These are phyloP conservation scores for Ondatra zibethicus DNA, from an alignment of 2,113 vertebrate genomes.

Conservation along the genomic window DNA sequence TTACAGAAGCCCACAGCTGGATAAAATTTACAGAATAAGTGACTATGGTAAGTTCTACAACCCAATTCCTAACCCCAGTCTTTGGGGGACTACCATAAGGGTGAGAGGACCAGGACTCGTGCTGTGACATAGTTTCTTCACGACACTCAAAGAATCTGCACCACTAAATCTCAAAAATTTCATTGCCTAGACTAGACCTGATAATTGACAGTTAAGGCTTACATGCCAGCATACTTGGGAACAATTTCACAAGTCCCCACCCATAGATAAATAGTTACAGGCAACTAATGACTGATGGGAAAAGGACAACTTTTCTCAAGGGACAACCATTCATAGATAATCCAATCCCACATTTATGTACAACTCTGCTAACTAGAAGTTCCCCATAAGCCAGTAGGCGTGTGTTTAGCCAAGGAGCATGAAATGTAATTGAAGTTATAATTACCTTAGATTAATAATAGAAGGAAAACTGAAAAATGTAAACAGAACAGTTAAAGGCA, in stretches of 20 bases:
- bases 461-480: conserved; percentile 70
- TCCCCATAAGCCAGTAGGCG: conserved; percentile 76
- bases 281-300: background rate
- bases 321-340: background rate
- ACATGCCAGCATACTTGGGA: no score
- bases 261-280: background rate
- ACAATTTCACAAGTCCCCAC: background rate
- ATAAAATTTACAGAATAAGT: background rate
- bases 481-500: conserved; percentile 76
- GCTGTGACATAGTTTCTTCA: background rate
- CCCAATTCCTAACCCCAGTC: background rate
- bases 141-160: background rate
- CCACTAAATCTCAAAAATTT: background rate
- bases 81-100: background rate
- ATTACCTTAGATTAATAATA: conserved; percentile 80
- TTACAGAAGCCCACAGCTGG: background rate
- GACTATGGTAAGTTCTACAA: no score
- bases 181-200: background rate
- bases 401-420: conserved; percentile 78
- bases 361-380: conserved; percentile 77
- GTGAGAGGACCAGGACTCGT: no score
- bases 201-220: background rate
- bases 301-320: background rate
- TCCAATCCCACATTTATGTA: conserved; percentile 57
- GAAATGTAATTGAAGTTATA: conserved; percentile 84